Evolutionary conservation across 2,888 invertebrate species (phyloP), one percentile per base, ranked within the genome.

Genomic region (Meghimatium bilineatum): DNA sequence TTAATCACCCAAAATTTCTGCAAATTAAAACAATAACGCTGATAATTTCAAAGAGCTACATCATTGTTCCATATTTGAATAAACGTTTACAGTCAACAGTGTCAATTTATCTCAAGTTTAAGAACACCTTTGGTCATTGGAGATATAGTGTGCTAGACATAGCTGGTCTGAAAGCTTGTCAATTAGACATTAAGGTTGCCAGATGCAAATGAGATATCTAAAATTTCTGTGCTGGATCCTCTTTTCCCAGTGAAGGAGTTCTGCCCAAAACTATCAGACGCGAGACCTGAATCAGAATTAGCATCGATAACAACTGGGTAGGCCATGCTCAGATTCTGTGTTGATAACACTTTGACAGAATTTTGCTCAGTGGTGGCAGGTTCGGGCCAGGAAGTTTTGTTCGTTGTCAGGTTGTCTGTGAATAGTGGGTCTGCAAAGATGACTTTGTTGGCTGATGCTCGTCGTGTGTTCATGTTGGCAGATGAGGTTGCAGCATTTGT

Each of bases 261-360:
- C 69, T 86, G 87, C 20, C 87, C 85, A 60, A 85, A 86, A 6
- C 88, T 87, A 67, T 88, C 84, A 17, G 88, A 89, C 69, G 89
- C 88, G 34, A 90, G 85, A 0, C 89, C 90, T 0, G 90, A 89
- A 67, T 90, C 90, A 0, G 90, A 89, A 77, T 88, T 88, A 71
- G 86, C 86, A 83, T 90, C 90, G 32, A 85, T 82, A 52, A 85
- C 83, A 32, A 83, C 84, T 36, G 85, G 83, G 23, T 80, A 66
- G 32, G 81, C 82, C 26, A 87, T 86, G 3, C 87, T 87, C 2
- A 86, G 83, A 63, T 85, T 60, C 14, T 81, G 71, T 1, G 63
- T 79, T 29, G 76, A 69, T 14, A 81, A 20, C 5, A 44, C 23
- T 6, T 44, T 49, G 1, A 60, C 56, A 10, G 66, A 66, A 29